These are phyloP conservation scores for Dicyrtoma fusca DNA, from an alignment of 2,888 invertebrate genomes.

Conservation along the genomic window DNA sequence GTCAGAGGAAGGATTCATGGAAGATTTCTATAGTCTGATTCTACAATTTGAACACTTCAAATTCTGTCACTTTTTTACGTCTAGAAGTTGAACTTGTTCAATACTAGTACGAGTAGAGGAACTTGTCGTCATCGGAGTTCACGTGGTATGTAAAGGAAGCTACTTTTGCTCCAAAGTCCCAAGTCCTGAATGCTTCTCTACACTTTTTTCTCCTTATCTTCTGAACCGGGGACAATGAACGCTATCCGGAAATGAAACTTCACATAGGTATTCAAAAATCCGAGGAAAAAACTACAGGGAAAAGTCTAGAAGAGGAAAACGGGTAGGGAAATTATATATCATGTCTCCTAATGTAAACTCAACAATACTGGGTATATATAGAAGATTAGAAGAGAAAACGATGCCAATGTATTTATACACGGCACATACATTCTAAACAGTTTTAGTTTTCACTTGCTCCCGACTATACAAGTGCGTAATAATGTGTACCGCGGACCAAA, in stretches of 20 bases:
- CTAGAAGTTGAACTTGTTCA: background rate
- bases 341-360: too few relatives aligned
- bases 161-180: too few relatives aligned
- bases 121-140: too few relatives aligned
- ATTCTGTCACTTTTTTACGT: slow-evolving; percentile 32
- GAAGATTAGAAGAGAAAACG: slow-evolving; percentile 3
- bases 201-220: slow-evolving; percentile 9
- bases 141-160: too few relatives aligned
- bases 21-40: background rate
- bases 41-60: slow-evolving; percentile 10
- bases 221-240: slow-evolving; percentile 44
- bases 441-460: too few relatives aligned
- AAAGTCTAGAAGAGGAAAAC: slow-evolving; percentile 10
- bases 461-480: slow-evolving; percentile 28
- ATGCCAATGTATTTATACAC: background rate
- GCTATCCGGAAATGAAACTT: slow-evolving; percentile 38
- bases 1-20: background rate
- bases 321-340: background rate
- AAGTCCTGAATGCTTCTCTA: too few relatives aligned
- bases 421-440: background rate
- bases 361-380: too few relatives aligned
- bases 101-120: background rate
- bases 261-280: slow-evolving; percentile 30
- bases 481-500: slow-evolving; percentile 5
- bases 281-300: slow-evolving; percentile 15